Conservation (phyloP, 2,888 invertebrate species). For the Rhagium mordax region DNA sequence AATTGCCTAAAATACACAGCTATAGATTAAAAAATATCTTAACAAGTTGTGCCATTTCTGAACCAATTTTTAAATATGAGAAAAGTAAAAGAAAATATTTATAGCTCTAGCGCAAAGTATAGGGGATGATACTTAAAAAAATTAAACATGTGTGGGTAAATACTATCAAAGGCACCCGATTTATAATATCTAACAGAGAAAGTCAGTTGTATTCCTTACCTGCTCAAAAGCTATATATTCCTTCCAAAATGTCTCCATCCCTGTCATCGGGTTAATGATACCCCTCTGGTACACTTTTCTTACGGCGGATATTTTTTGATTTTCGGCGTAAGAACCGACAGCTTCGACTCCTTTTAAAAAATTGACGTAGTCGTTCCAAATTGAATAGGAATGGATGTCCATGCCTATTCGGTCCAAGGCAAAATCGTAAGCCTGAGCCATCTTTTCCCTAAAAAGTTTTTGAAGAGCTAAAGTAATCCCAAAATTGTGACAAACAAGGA, state of each 20-base stretch:
- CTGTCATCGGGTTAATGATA: constrained; percentile 96
- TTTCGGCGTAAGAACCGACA: constrained; percentile 98
- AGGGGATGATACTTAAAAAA: no score
- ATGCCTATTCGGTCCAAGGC: constrained; percentile 99
- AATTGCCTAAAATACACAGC: constrained; percentile 60
- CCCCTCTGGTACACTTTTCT: constrained; percentile 97
- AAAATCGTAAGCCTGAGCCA: constrained; percentile 99
- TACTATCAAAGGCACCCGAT: no score
- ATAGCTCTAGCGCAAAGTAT: no score
- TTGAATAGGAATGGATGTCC: constrained; percentile 96
- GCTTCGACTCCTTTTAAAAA: constrained; percentile 98
- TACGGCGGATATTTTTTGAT: constrained; percentile 98
- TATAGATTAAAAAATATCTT: no score
- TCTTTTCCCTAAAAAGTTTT: constrained; percentile 86
- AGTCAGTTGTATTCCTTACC: constrained; percentile 53
- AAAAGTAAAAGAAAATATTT: no score
- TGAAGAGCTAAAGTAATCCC: neutral
- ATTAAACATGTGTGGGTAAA: no score
- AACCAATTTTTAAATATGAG: no score
- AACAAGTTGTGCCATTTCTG: no score
- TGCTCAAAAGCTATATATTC: constrained; percentile 98
- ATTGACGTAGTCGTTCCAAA: constrained; percentile 98
- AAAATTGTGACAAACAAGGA: neutral
- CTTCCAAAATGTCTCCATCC: constrained; percentile 97
- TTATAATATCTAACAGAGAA: no score